phyloP scores from a whole-genome alignment of 2,888 invertebrate species.

The Laothoe populi region DNA sequence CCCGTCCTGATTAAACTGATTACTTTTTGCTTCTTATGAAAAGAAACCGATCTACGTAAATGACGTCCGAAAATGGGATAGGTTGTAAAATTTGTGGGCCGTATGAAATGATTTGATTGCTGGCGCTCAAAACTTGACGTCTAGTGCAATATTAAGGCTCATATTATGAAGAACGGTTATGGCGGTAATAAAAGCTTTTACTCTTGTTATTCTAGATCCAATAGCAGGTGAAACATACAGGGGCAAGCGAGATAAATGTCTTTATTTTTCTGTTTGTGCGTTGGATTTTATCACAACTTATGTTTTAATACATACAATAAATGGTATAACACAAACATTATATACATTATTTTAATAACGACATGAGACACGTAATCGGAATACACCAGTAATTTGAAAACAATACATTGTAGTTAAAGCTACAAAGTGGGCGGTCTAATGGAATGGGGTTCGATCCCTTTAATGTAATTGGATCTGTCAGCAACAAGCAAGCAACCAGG shows the following conservation, averaged over 20 bases:
- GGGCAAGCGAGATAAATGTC: neutral
- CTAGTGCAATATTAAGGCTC: conserved; percentile 11
- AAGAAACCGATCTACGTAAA: conserved; percentile 69
- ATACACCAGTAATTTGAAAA: conserved; percentile 52
- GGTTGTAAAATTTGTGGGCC: conserved; percentile 34
- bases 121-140: conserved; percentile 7
- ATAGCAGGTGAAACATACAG: conserved; percentile 4
- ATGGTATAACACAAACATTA: neutral
- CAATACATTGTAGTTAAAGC: conserved; percentile 55
- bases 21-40: conserved; percentile 76
- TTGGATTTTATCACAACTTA: neutral
- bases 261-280: neutral
- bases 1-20: conserved; percentile 78
- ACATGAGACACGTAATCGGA: conserved; percentile 26
- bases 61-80: conserved; percentile 54
- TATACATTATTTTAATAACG: neutral
- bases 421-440: conserved; percentile 63
- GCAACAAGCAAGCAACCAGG: conserved; percentile 70
- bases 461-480: conserved; percentile 82
- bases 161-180: conserved; percentile 4
- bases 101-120: conserved; percentile 36
- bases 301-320: neutral
- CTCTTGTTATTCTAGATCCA: conserved; percentile 13
- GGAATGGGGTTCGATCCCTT: conserved; percentile 68
- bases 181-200: conserved; percentile 24